phyloP scores from a whole-genome alignment of 1,140 invertebrate genomes.

The Eueides isabella region DNA sequence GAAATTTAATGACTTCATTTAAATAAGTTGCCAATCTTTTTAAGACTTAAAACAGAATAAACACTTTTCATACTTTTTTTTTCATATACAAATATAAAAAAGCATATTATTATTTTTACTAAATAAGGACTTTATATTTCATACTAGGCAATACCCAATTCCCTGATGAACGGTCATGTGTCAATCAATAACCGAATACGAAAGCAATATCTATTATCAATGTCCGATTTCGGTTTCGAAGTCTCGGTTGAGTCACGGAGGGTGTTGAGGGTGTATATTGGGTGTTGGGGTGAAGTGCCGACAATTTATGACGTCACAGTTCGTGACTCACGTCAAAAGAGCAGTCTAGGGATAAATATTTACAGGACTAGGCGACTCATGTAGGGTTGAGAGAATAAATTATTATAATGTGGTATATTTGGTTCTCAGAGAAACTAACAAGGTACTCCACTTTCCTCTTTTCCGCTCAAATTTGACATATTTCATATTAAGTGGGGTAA shows the following conservation, averaged over 20 bases:
- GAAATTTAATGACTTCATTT: conserved; percentile 12
- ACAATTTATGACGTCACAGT: conserved; percentile 37
- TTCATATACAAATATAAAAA: not conserved
- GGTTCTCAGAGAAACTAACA: too few relatives aligned
- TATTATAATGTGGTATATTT: too few relatives aligned
- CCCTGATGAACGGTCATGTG: not conserved
- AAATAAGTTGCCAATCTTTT: not conserved
- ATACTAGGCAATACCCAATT: not conserved
- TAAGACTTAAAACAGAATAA: too few relatives aligned
- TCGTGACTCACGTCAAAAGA: conserved; percentile 36
- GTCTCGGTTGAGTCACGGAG: conserved; percentile 30
- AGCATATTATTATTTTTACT: not conserved
- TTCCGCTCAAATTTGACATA: too few relatives aligned
- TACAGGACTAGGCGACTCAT: conserved; percentile 17
- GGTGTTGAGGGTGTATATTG: conserved; percentile 21
- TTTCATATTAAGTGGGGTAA: too few relatives aligned
- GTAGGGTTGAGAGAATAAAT: not conserved
- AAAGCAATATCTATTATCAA: conserved; percentile 33
- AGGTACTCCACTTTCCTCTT: too few relatives aligned
- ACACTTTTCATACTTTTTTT: not conserved
- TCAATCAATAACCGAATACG: conserved; percentile 27
- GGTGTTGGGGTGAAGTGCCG: conserved; percentile 14
- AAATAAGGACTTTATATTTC: not conserved
- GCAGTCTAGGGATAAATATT: conserved; percentile 35
- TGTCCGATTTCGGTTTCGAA: conserved; percentile 18